phyloP scores from a whole-genome alignment of 2,888 invertebrate genomes.

The Leptinotarsa peninsularis region DNA sequence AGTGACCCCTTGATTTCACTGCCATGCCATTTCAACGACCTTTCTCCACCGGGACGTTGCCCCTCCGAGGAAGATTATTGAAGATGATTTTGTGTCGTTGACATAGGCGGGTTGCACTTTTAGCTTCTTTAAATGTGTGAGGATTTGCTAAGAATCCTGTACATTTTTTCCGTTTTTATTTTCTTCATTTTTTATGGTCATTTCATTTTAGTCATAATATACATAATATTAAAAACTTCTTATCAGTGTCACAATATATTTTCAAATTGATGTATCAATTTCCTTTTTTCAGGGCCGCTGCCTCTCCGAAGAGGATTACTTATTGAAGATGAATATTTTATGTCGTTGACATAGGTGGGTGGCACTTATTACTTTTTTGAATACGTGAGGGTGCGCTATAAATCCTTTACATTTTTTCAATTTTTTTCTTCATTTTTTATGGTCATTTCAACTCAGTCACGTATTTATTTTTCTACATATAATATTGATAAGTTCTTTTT shows the following conservation, averaged over 20 bases:
- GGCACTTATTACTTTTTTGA: background rate
- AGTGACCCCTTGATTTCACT: constrained; percentile 60
- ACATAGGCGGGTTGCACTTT: constrained; percentile 1
- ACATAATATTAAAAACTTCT: too few species aligned
- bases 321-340: background rate
- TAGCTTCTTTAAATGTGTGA: background rate
- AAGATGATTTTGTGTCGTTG: background rate
- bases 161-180: too few species aligned
- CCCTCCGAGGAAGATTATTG: constrained; percentile 39
- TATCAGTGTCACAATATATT: too few species aligned
- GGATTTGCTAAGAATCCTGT: background rate
- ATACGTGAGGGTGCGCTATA: background rate
- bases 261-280: too few species aligned
- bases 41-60: constrained; percentile 57
- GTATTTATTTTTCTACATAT: too few species aligned
- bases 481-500: too few species aligned
- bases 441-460: too few species aligned
- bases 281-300: constrained; percentile 46
- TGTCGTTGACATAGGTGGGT: background rate
- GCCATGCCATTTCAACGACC: constrained; percentile 53
- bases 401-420: too few species aligned
- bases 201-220: too few species aligned
- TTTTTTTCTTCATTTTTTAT: too few species aligned
- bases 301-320: constrained; percentile 37
- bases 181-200: too few species aligned